Evolutionary conservation across 2,888 invertebrate genomes (phyloP), one percentile per base, ranked within the genome.

Genomic region (Synanthedon formicaeformis): DNA sequence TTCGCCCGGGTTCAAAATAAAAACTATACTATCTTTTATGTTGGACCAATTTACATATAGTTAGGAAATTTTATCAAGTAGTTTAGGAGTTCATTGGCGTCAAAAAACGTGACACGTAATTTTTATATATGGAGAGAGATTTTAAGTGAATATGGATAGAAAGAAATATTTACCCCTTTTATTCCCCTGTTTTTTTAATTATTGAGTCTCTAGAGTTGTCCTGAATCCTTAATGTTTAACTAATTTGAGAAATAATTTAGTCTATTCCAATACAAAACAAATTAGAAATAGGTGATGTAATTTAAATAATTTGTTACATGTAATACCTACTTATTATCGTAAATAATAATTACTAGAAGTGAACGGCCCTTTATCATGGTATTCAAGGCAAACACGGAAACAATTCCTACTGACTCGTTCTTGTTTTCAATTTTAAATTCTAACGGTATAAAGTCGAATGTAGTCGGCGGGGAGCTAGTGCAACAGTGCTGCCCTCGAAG

Each of bases 361-460:
- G 69, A 70, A 68, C 52, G 70, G 63, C 58, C 81, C 79, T 81
- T 81, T 82, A 80, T 81, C 76, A 73, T 67, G 58, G 62, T 65
- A 64, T 73, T 73, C 85, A 85, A 85, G 85, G 83, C 68, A 73
- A 82, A 71, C 78, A 66, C 68, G 73, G 73, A 78, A 73, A 67
- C 61, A 63, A 55, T 56, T 59, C 55, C 51, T 50, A 52, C 54
- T 65, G 14, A 34, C 62, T 65, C 58, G 45, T 45, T 45, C 56
- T 10, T 48, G 68, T 60, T 70, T 57, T 71, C 56, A 61, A 60
- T 63, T 45, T 71, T 60, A 75, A 77, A 58, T 57, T 56, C 54
- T 41, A 62, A 57, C 57, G 59, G 55, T 58, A 62, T 71, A 73
- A 63, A 67, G 71, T 68, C 58, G 53, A 69, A 18, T 34, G n/a